Conservation (phyloP, 2,797 vertebrate species). For the Choloepus didactylus region DNA sequence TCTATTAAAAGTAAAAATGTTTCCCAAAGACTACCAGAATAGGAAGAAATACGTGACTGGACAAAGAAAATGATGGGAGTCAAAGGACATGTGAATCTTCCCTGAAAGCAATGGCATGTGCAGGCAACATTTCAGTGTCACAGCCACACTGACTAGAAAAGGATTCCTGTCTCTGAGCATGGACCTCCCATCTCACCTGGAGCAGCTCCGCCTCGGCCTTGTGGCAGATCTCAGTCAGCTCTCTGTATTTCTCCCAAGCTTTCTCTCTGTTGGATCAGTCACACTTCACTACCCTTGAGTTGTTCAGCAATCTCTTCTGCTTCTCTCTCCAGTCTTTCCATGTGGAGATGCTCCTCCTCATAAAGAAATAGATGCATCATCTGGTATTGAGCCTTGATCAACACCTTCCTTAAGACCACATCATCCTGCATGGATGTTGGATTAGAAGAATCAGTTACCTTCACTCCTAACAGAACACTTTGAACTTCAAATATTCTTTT, state of each 20-base stretch:
- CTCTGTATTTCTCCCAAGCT: background rate
- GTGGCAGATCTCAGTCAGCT: background rate
- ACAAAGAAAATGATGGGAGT: background rate
- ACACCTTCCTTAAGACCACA: too few species aligned
- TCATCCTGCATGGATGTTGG: too few species aligned
- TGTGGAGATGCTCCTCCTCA: too few species aligned
- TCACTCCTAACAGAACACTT: background rate
- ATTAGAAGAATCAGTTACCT: too few species aligned
- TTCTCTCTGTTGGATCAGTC: too few species aligned
- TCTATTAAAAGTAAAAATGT: accelerated
- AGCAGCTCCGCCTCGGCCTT: background rate
- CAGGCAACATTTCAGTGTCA: background rate
- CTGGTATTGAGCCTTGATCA: too few species aligned
- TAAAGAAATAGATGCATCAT: too few species aligned
- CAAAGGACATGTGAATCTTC: background rate
- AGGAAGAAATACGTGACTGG: background rate
- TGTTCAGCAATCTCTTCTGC: too few species aligned
- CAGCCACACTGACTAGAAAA: background rate
- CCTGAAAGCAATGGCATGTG: background rate
- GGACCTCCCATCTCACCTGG: background rate
- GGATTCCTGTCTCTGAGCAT: background rate
- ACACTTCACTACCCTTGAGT: too few species aligned
- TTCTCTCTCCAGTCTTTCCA: too few species aligned
- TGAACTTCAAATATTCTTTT: background rate
- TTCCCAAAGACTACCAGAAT: background rate